Evolutionary conservation across 2,113 vertebrate species (phyloP), one percentile per base, ranked within the genome.

Genomic region (Apodemus speciosus): DNA sequence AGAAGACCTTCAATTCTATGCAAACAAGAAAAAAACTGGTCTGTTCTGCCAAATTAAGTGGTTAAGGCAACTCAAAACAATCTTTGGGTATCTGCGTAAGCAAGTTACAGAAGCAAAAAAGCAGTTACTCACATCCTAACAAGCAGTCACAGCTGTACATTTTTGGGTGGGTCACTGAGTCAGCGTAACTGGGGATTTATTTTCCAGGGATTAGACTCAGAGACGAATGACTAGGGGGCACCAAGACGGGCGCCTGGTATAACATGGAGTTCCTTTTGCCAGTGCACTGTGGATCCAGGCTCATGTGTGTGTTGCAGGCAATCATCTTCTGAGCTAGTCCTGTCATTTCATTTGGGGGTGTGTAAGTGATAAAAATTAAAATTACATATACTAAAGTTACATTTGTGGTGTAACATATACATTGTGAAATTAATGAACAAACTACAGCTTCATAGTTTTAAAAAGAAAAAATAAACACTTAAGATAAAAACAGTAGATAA

Each of bases 301-400:
- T 35, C 16, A 66, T 23, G 27, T 18, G 32, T 64, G 27, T 46
- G 46, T 32, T 32, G 18, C 40, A 84, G 25, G 6, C 56, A 13
- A 3, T 84, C 60, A 46, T 46, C 81, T 62, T 46, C 81, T 21
- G 60, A 84, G 40, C 27, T 40, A 62, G n/a, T 6, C 15, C 25
- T 43, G 16, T 27, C 58, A 43, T 16, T 43, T 84, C 40, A 64
- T 64, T 46, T 60, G 2, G 35, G 35, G 51, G 32, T 53, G 6
- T 69, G 64, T 64, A 91, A 76, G 9, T 75, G 49, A 92, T 49
- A 94, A 66, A 56, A 66, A 56, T 43, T 79, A 75, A 85, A 92
- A 58, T 30, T 76, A 10, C 43, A 40, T 40, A 21, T 9, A n/a
- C 43, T 90, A 60, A 83, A 92, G 18, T 10, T 51, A 76, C 83